Evolutionary conservation across 2,113 vertebrate genomes (phyloP), one percentile per base, ranked within the genome.

Genomic region (Calyptomena viridis): DNA sequence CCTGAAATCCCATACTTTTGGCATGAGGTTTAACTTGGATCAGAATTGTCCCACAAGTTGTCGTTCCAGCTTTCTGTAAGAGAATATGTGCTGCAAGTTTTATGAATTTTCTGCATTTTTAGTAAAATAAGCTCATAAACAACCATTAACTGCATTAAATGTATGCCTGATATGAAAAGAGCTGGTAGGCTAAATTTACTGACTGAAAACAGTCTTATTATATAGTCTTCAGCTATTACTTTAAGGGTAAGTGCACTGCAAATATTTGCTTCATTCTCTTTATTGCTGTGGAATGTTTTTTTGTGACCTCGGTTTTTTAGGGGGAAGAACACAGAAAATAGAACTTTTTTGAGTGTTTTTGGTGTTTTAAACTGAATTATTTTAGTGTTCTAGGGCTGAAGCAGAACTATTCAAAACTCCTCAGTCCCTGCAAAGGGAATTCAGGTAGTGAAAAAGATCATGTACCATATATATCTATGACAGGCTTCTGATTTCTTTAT

Each of bases 61-160:
- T 80, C 14, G 2, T 86, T 77, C n/a, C 40, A 74, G n/a, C 10
- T 73, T 47, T 67, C n/a, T n/a, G 9, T 49, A 40, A 59, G 4
- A 42, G 31, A 73, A 28, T 53, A 50, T 62, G 33, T 78, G 39
- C 42, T 82, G 35, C n/a, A 88, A 72, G 53, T 58, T 86, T 92
- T 79, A 58, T 66, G 5, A 11, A 9, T 44, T 90, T 96, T 69
- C 11, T 69, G n/a, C 5, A 17, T 83, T 69, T 76, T 84, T 95
- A 44, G 11, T 74, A 60, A 63, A 82, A 55, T 39, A 83, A 83
- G 80, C 5, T 80, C n/a, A 56, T 24, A 88, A 95, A 56, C 23
- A 94, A 30, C 35, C 76, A 74, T 89, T 94, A 77, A 88, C 31
- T 52, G 15, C n/a, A 8, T 97, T 93, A 93, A 92, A 72, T 78